phyloP scores from a whole-genome alignment of 2,113 vertebrate species.

The Girardinichthys multiradiatus region DNA sequence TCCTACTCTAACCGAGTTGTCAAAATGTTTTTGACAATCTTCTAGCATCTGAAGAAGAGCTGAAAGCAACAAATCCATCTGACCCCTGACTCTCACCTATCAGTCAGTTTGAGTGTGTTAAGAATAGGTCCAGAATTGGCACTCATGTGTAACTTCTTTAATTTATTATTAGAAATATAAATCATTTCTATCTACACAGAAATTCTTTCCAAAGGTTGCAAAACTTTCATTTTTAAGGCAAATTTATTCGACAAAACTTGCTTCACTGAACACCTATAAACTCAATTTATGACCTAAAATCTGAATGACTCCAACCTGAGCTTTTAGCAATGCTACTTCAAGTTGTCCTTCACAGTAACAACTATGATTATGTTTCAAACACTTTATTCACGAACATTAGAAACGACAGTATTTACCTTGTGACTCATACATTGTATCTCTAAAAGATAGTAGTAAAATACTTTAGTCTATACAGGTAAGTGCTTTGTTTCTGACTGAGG shows the following conservation, averaged over 20 bases:
- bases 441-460: conserved; percentile 72
- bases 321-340: conserved; percentile 48
- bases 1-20: too few species aligned
- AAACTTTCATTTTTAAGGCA: not conserved
- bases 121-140: not conserved
- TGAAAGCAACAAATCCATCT: not conserved
- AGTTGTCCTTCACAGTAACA: conserved; percentile 82
- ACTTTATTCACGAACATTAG: conserved; percentile 73
- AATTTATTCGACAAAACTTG: not conserved
- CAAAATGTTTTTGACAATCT: not conserved
- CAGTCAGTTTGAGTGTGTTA: not conserved
- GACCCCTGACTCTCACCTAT: not conserved
- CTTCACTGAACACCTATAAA: not conserved
- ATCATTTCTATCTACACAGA: not conserved
- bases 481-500: conserved; percentile 49
- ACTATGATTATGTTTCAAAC: conserved; percentile 63
- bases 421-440: conserved; percentile 62
- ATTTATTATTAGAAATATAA: not conserved
- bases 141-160: not conserved
- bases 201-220: not conserved
- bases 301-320: not conserved
- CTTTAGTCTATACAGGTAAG: conserved; percentile 61
- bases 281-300: not conserved
- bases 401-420: conserved; percentile 80
- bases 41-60: not conserved